Evolutionary conservation across 2,888 invertebrate genomes (phyloP).

Genomic region (Congeria kusceri): DNA sequence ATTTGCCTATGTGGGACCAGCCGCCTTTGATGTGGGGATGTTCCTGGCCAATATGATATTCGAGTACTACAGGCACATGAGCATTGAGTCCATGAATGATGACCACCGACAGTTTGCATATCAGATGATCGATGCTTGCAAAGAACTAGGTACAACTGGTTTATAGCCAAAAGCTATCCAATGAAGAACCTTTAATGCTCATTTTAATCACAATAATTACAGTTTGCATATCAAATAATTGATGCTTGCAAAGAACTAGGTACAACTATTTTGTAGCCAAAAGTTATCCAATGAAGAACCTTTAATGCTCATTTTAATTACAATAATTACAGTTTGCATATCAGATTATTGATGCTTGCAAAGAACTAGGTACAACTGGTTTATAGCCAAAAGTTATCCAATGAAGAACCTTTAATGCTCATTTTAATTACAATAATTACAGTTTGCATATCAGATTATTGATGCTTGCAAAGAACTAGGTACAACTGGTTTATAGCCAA

Average conservation of each 20-base stretch:
- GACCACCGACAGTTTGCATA: conserved; percentile 69
- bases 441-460: conserved; percentile 70
- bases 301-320: too few relatives aligned
- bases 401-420: too few relatives aligned
- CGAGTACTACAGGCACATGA: conserved; percentile 75
- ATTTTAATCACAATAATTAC: too few relatives aligned
- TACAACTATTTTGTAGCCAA: conserved; percentile 11
- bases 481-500: conserved; percentile 13
- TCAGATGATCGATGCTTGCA: conserved; percentile 70
- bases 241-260: conserved; percentile 71
- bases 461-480: conserved; percentile 71
- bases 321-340: conserved; percentile 70
- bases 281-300: too few relatives aligned
- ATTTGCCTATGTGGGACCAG: conserved; percentile 74
- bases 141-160: conserved; percentile 59
- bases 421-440: too few relatives aligned
- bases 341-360: conserved; percentile 70
- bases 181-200: too few relatives aligned
- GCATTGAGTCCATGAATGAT: conserved; percentile 69
- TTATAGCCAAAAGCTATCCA: too few relatives aligned
- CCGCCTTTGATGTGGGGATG: conserved; percentile 74
- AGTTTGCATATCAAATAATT: conserved; percentile 70
- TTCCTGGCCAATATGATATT: conserved; percentile 77
- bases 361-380: conserved; percentile 59
- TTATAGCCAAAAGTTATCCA: too few relatives aligned